phyloP scores from a whole-genome alignment of 2,113 vertebrate species.

The Xenopus laevis region DNA sequence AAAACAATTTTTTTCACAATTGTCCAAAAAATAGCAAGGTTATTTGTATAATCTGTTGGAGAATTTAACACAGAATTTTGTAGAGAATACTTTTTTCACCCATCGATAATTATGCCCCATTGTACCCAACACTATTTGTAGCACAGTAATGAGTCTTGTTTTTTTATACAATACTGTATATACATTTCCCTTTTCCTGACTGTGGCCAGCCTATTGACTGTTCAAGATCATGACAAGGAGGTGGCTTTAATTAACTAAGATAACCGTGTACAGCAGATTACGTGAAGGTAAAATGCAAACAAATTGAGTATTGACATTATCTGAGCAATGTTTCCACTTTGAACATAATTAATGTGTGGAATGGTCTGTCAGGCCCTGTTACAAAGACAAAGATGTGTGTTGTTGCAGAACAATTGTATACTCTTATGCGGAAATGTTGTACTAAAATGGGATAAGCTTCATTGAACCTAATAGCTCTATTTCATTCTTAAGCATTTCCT shows the following conservation, averaged over 20 bases:
- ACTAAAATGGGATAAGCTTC: conserved; percentile 32
- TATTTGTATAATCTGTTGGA: no score
- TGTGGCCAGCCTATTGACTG: not conserved
- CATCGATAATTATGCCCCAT: no score
- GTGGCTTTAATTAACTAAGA: conserved; percentile 15
- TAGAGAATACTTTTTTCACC: no score
- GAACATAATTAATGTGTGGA: conserved; percentile 47
- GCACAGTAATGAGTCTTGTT: no score
- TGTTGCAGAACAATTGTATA: conserved; percentile 31
- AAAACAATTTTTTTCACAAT: no score
- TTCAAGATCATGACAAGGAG: no score
- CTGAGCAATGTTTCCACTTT: conserved; percentile 37
- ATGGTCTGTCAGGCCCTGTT: not conserved
- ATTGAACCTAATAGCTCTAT: conserved; percentile 34
- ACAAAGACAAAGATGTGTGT: conserved; percentile 27
- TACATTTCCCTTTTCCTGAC: no score
- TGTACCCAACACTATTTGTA: no score
- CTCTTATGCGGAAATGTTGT: conserved; percentile 37
- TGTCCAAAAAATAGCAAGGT: no score
- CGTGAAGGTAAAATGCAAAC: conserved; percentile 41
- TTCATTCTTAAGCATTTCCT: conserved; percentile 16
- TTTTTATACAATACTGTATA: no score
- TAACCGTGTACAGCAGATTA: conserved; percentile 20
- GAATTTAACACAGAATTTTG: no score
- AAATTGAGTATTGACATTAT: conserved; percentile 32